A percentile compares a stretch with the other conserved stretches of the same genome.
phyloP scores from a whole-genome alignment of 2,113 vertebrate genomes.

The Phaethon lepturus region DNA sequence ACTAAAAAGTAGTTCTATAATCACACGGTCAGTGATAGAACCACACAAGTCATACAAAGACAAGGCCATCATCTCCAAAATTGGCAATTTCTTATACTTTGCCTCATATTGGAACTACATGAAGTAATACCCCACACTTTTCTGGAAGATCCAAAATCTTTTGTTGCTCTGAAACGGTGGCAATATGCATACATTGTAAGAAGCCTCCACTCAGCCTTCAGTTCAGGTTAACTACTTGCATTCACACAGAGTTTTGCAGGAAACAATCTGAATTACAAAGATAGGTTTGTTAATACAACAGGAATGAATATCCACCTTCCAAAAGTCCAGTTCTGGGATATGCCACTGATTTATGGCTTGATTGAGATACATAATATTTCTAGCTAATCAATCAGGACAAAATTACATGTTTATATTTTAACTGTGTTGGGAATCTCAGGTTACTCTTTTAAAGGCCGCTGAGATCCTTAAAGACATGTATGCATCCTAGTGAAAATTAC shows the following conservation, averaged over 20 bases:
- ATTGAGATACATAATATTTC: background rate
- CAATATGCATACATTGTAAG: background rate
- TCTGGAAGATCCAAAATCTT: background rate
- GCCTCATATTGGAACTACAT: background rate
- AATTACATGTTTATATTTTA: background rate
- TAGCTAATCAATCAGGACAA: background rate
- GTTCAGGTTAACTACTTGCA: background rate
- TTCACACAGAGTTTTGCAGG: background rate
- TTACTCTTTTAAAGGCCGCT: background rate
- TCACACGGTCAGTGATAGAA: background rate
- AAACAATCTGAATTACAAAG: background rate
- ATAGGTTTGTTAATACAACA: background rate
- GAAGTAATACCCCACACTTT: background rate
- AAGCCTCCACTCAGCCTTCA: background rate
- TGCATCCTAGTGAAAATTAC: background rate
- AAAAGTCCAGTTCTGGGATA: background rate
- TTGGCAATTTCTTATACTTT: background rate
- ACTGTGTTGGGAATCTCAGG: background rate
- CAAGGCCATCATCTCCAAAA: background rate
- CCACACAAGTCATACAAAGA: background rate
- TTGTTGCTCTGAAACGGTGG: background rate
- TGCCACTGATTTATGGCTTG: background rate
- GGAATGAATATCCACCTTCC: background rate
- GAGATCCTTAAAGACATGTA: background rate
- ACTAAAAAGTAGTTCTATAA: background rate